Evolutionary conservation across 1,140 invertebrate species (phyloP).

Genomic region (Gryon sp.): DNA sequence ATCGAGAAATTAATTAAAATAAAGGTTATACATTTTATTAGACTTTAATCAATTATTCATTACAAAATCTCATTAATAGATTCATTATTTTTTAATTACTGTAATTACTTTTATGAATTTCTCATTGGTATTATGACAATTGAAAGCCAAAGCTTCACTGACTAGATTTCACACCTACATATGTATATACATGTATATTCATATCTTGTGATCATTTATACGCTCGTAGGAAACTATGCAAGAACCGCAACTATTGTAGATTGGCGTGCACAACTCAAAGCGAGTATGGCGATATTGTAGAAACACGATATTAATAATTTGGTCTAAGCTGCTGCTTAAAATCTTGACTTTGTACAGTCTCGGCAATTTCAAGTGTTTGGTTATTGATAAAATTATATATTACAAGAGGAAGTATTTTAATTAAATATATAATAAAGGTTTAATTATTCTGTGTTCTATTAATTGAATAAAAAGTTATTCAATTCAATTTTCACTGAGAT

Average conservation of each 20-base stretch:
- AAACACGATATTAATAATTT: background rate
- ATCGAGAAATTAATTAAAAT: too few species aligned
- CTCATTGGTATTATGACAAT: too few species aligned
- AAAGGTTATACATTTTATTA: too few species aligned
- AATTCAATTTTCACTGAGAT: too few species aligned
- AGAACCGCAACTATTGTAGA: slow-evolving; percentile 15
- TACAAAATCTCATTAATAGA: too few species aligned
- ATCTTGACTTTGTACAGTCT: background rate
- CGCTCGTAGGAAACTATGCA: slow-evolving; percentile 12
- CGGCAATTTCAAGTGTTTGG: background rate
- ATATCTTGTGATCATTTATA: background rate
- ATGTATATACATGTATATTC: background rate
- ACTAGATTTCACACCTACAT: background rate
- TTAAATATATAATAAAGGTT: too few species aligned
- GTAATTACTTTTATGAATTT: too few species aligned
- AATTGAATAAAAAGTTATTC: too few species aligned
- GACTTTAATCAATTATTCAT: too few species aligned
- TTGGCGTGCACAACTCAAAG: slow-evolving; percentile 12
- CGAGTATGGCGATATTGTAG: background rate
- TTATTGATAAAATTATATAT: background rate
- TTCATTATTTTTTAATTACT: too few species aligned
- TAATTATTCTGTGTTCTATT: too few species aligned
- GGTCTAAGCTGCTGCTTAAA: background rate
- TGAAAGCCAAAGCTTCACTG: background rate
- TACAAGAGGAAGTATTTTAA: too few species aligned